These are phyloP conservation scores for Syritta pipiens DNA, from an alignment of 2,888 invertebrate genomes.

Conservation along the genomic window DNA sequence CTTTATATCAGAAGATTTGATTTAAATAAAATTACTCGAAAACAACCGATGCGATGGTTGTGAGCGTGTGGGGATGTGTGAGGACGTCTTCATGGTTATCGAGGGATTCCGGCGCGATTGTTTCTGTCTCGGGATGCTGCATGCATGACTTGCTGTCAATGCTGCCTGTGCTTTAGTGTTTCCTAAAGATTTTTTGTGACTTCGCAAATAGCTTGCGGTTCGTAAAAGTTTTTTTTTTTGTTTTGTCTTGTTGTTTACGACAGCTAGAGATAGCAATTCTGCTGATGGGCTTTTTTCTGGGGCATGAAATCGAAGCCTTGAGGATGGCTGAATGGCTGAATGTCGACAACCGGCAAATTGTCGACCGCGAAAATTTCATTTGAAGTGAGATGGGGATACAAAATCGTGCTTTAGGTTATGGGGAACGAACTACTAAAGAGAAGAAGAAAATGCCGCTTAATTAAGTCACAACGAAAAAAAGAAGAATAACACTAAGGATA, in stretches of 20 bases:
- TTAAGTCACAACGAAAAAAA: too few species aligned
- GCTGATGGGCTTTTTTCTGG: not conserved
- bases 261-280: constrained; percentile 25
- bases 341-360: not conserved
- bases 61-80: not conserved
- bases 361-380: too few species aligned
- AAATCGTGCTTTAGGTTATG: too few species aligned
- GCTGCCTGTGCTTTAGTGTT: constrained; percentile 19
- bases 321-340: too few species aligned
- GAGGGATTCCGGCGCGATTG: not conserved
- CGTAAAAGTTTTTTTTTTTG: constrained; percentile 8
- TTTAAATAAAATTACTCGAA: constrained; percentile 25
- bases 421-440: too few species aligned
- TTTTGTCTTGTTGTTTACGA: constrained; percentile 27
- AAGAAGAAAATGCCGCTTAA: too few species aligned
- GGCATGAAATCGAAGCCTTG: too few species aligned
- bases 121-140: not conserved
- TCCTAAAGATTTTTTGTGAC: constrained; percentile 23
- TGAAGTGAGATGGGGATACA: too few species aligned
- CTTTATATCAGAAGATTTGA: constrained; percentile 18
- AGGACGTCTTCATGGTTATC: not conserved
- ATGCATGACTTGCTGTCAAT: constrained; percentile 30
- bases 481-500: too few species aligned
- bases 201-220: constrained; percentile 18
- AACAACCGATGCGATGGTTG: not conserved